Percentiles rank a stretch among this genome's conserved stretches.
Evolutionary conservation across 2,888 invertebrate genomes (phyloP).

Genomic region (Diaperis boleti): DNA sequence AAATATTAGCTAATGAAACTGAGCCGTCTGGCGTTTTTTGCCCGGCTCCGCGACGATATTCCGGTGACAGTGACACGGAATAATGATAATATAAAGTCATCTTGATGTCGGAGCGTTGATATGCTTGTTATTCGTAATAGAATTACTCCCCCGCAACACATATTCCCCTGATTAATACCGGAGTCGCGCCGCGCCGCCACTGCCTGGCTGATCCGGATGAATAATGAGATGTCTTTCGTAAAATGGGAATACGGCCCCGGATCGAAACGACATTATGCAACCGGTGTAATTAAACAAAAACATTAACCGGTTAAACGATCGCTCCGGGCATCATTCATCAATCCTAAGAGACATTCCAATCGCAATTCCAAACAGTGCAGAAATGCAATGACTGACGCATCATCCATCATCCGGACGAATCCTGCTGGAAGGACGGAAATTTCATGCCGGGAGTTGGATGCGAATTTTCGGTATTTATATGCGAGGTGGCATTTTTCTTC

Average conservation of each 20-base stretch:
- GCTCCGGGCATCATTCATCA: conserved; percentile 49
- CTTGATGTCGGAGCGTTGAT: conserved; percentile 37
- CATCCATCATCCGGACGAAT: conserved; percentile 54
- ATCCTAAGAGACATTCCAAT: conserved; percentile 51
- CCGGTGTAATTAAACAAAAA: conserved; percentile 38
- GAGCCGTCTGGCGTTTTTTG: conserved; percentile 1
- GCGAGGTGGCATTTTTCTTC: neutral
- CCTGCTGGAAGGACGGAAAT: conserved; percentile 48
- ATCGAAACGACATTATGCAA: conserved; percentile 1
- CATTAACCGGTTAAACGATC: conserved; percentile 36
- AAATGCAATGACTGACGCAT: conserved; percentile 52
- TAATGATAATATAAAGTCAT: conserved; percentile 42
- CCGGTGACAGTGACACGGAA: conserved; percentile 40
- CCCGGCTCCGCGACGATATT: conserved; percentile 23
- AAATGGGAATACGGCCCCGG: conserved; percentile 18
- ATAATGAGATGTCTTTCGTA: conserved; percentile 29
- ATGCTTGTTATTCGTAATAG: conserved; percentile 41
- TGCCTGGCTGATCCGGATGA: conserved; percentile 29
- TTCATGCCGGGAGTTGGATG: neutral
- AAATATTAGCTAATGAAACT: conserved; percentile 31
- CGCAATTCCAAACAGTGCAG: conserved; percentile 54
- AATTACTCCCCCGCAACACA: conserved; percentile 36
- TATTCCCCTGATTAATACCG: conserved; percentile 40
- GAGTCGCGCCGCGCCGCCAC: conserved; percentile 20
- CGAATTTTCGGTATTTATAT: neutral